Evolutionary conservation across 2,888 invertebrate species (phyloP).

Genomic region (Polymixis lichenea): DNA sequence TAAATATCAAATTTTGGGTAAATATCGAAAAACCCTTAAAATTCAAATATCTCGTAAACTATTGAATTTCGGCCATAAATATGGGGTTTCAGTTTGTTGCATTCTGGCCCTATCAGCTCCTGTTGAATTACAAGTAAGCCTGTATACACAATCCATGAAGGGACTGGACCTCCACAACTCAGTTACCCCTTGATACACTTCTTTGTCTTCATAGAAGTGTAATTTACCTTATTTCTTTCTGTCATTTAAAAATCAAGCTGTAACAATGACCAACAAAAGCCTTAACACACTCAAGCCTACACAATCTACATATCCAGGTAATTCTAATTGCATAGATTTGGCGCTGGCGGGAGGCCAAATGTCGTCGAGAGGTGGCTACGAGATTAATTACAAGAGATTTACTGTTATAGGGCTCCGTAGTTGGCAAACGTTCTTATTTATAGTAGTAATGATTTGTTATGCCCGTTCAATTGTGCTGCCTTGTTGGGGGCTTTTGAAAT

Average conservation of each 20-base stretch:
- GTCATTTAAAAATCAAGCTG: constrained; percentile 1
- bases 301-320: constrained; percentile 69
- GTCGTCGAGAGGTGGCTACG: constrained; percentile 64
- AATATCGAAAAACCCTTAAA: too few relatives aligned
- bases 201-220: too few relatives aligned
- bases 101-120: too few relatives aligned
- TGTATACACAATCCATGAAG: too few relatives aligned
- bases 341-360: constrained; percentile 63
- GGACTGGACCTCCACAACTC: too few relatives aligned
- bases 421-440: constrained; percentile 68
- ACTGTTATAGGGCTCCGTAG: constrained; percentile 62
- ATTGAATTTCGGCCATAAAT: too few relatives aligned
- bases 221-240: too few relatives aligned
- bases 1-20: too few relatives aligned
- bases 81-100: too few relatives aligned
- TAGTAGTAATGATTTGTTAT: constrained; percentile 66
- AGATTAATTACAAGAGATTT: constrained; percentile 69
- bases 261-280: background rate
- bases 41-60: too few relatives aligned
- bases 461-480: constrained; percentile 55
- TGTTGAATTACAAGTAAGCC: too few relatives aligned
- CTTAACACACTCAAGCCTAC: constrained; percentile 34
- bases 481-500: constrained; percentile 20
- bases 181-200: too few relatives aligned
- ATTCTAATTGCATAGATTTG: constrained; percentile 72